Base-by-base conservation (phyloP, 2,888 invertebrate genomes). In the Diadegma fenestrale region DNA sequence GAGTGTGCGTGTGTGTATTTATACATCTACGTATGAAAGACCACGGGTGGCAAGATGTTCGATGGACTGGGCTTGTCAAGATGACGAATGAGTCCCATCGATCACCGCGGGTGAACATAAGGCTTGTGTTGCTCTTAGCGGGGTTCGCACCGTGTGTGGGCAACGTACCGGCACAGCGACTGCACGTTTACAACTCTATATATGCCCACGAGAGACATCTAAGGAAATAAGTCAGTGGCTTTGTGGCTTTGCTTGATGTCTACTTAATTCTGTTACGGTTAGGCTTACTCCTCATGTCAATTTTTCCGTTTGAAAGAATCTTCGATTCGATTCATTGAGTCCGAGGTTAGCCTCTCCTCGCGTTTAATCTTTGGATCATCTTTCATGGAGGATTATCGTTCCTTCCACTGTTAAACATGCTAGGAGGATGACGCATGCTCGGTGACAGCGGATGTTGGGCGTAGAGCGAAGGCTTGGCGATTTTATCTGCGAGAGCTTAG, bases 51-150 rank as follows among this genome's bases (percentile, higher is more conserved):
- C 85, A 87, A 87, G 87, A 87, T 87, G 85, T 79, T 85, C 85
- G 82, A 87, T 87, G 86, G 80, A 87, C 86, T 85, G 73, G 78
- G 66, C 86, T 86, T 88, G 88, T 89, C 86, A 88, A 89, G 90
- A 90, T 90, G 90, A 90, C 90, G 89, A 89, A 90, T 90, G 90
- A 88, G 88, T 84, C 88, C 87, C 87, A 90, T 84, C 87, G 86
- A 85, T 87, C 85, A 84, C 72, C 63, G 64, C 66, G 87, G 80
- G 76, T 77, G 75, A 79, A 68, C 75, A 77, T 77, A 80, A 84
- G 77, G 68, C 75, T 77, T 77, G 80, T 58, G 58, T 30, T 58
- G 61, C 76, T 82, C 80, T 79, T 75, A 30, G 68, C 71, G 33
- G 77, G 73, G 68, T 80, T 80, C 75, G 58, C 84, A 61, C 81